Percentiles rank a stretch among this genome's conserved stretches.
Conservation (phyloP, 2,797 vertebrate genomes). For the Macroramphosus scolopax region DNA sequence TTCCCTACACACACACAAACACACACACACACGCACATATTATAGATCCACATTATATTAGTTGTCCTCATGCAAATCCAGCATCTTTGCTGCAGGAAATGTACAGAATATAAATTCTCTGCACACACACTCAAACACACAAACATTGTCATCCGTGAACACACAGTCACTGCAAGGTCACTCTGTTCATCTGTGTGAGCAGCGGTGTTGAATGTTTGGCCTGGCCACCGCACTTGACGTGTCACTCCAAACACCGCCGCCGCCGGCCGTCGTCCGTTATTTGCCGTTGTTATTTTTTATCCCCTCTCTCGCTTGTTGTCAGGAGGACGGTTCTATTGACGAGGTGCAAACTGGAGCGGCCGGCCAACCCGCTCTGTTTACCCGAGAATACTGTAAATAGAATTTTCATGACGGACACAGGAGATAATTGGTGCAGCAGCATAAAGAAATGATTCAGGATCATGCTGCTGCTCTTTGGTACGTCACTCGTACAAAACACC, state of each 20-base stretch:
- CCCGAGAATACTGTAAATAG: constrained; percentile 3
- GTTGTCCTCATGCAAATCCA: constrained; percentile 2
- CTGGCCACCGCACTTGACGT: constrained; percentile 39
- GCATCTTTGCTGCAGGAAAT: neutral
- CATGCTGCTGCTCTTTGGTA: constrained; percentile 5
- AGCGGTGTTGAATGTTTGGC: constrained; percentile 59
- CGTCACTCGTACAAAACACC: neutral
- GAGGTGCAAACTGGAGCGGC: constrained; percentile 25
- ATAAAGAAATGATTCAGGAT: constrained; percentile 2
- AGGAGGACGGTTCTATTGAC: constrained; percentile 35
- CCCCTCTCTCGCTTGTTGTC: constrained; percentile 19
- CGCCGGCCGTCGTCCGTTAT: constrained; percentile 38
- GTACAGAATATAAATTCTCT: constrained; percentile 13
- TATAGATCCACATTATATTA: constrained; percentile 5
- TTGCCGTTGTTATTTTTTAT: constrained; percentile 32
- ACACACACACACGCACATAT: constrained; percentile 1
- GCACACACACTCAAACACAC: constrained; percentile 19
- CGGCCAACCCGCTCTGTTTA: constrained; percentile 28
- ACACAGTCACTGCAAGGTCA: constrained; percentile 59
- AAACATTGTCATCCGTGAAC: constrained; percentile 18
- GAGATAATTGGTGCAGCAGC: too few species aligned
- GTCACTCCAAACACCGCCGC: constrained; percentile 58
- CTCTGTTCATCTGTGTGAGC: constrained; percentile 53
- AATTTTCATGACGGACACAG: constrained; percentile 1
- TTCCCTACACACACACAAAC: neutral